Evolutionary conservation across 2,888 invertebrate species (phyloP), one percentile per base, ranked within the genome.

Genomic region (Caenorhabditis parvicauda): DNA sequence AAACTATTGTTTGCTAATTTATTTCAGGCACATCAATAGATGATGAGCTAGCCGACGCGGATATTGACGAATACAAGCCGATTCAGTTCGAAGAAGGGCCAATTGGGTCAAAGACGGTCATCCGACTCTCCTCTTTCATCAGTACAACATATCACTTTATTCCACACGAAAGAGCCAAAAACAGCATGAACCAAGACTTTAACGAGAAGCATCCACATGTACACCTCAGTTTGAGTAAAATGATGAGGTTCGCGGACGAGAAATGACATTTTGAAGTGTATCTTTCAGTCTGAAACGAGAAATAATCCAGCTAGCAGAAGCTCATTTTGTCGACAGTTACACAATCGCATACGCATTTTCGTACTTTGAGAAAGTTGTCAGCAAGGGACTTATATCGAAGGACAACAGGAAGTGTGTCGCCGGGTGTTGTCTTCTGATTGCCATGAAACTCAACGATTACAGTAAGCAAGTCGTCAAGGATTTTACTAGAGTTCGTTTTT

Each of bases 291-390:
- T 96, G 67, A 96, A 96, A 83, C 87, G 91, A 70, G 95, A 95
- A 85, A 91, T 96, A 91, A 39, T 56, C 0, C 41, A 49, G n/a
- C 43, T 74, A 1, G 61, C 64, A 9, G 29, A 35, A 22, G 72
- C 92, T 82, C 87, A 87, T 74, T 88, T 89, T 58, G 74, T 85
- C 14, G 95, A 96, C 84, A 85, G 93, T 59, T 85, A 94, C 61
- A 92, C 92, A 0, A 90, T 96, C 19, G 94, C 96, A 19, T 92
- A 93, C 82, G 90, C 94, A 0, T 95, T 92, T 81, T 95, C 95
- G n/a, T 96, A 92, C 84, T 96, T 95, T 83, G 96, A 98, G 83
- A 93, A 93, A 82, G 85, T 96, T 52, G 92, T 96, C 72, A 85
- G 94, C 48, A 89, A 90, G 69, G 82, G 90, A 81, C 85, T 93